Conservation (phyloP, 2,888 invertebrate species). For the Acanthosepion pharaonis region DNA sequence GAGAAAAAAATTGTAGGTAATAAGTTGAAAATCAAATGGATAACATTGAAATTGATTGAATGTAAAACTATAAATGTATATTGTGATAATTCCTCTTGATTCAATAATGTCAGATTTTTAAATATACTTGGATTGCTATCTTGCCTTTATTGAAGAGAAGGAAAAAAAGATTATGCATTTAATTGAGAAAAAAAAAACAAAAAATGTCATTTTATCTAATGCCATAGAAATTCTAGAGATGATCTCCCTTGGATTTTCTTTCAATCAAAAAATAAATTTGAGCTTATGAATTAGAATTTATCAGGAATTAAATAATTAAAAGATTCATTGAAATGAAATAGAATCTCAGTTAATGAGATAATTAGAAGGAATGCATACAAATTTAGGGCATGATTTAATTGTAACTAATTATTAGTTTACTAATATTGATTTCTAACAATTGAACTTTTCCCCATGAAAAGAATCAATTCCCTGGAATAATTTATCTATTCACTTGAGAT, state of each 20-base stretch:
- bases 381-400: background rate
- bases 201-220: background rate
- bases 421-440: background rate
- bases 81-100: background rate
- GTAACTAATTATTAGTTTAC: background rate
- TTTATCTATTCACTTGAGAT: background rate
- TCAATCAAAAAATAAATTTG: background rate
- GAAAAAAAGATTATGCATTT: background rate
- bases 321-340: background rate
- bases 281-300: background rate
- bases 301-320: background rate
- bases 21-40: too few relatives aligned
- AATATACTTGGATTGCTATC: background rate
- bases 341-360: background rate
- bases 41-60: background rate
- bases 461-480: background rate
- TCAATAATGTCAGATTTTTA: background rate
- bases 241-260: background rate
- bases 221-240: background rate
- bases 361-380: background rate
- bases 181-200: background rate
- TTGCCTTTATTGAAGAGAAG: background rate
- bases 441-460: background rate
- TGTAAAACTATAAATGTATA: background rate
- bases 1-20: background rate